These are phyloP conservation scores for Notothenia rossii DNA, from an alignment of 2,113 vertebrate genomes.

Conservation along the genomic window DNA sequence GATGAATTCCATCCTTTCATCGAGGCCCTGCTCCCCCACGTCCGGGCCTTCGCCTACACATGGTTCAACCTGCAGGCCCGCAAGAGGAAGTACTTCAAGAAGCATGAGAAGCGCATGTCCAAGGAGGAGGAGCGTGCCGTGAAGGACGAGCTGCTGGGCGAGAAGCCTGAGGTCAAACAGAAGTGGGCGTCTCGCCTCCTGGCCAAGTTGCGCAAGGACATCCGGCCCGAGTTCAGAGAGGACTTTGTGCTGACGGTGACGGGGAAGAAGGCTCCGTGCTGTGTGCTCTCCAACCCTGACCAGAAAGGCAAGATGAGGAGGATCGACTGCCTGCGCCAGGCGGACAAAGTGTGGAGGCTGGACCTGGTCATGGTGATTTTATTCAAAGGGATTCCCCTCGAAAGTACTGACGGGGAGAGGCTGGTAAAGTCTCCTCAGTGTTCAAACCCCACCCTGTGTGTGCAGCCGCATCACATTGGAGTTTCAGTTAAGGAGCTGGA, in stretches of 20 bases:
- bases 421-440: slow-evolving; percentile 99
- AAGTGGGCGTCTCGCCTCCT: slow-evolving; percentile 99
- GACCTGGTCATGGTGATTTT: slow-evolving; percentile 99
- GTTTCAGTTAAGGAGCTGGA: slow-evolving; percentile 99
- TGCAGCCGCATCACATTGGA: slow-evolving; percentile 99
- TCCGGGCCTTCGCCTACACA: slow-evolving; percentile 98
- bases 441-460: slow-evolving; percentile 96
- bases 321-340: slow-evolving; percentile 99
- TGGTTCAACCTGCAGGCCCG: slow-evolving; percentile 99
- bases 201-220: slow-evolving; percentile 98
- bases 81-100: slow-evolving; percentile 99
- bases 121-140: slow-evolving; percentile 99
- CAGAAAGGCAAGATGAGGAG: slow-evolving; percentile 99
- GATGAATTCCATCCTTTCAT: slow-evolving; percentile 99
- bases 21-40: slow-evolving; percentile 98
- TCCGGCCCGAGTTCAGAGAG: slow-evolving; percentile 98
- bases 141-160: slow-evolving; percentile 97
- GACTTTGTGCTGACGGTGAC: slow-evolving; percentile 99
- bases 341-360: slow-evolving; percentile 98
- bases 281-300: slow-evolving; percentile 99
- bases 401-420: slow-evolving; percentile 99
- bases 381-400: slow-evolving; percentile 99
- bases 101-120: slow-evolving; percentile 99
- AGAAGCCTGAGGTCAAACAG: slow-evolving; percentile 99
- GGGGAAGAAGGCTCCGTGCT: slow-evolving; percentile 97